phyloP scores from a whole-genome alignment of 2,113 vertebrate genomes.

The Ciconia maguari region DNA sequence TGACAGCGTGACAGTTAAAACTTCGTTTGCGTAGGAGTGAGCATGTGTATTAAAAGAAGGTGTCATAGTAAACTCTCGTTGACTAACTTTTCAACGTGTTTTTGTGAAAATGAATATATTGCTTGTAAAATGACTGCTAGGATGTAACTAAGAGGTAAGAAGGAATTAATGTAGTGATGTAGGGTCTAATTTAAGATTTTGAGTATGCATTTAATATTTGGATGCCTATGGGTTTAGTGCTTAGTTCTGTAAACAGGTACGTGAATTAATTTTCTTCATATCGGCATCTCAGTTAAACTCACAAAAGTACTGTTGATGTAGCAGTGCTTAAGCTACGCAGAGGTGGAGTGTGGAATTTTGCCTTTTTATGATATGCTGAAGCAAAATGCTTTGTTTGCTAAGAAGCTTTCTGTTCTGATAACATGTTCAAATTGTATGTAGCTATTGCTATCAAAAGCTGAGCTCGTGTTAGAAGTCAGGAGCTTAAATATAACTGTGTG shows the following conservation, averaged over 20 bases:
- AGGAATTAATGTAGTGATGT: not conserved
- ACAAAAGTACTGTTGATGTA: not conserved
- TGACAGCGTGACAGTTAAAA: slow-evolving; percentile 19
- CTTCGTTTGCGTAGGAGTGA: not conserved
- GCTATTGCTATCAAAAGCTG: not conserved
- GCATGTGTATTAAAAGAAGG: not conserved
- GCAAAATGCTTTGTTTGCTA: not conserved
- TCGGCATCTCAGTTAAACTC: not conserved
- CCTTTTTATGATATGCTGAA: not conserved
- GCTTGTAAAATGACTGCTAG: not conserved
- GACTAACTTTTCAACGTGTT: not conserved
- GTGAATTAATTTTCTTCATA: not conserved
- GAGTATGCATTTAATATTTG: not conserved
- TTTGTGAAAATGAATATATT: not conserved
- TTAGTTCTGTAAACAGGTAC: not conserved
- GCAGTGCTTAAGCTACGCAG: not conserved
- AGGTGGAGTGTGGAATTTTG: not conserved
- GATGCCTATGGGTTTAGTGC: not conserved
- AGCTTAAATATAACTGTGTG: not conserved
- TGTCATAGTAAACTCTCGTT: not conserved
- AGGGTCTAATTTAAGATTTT: not conserved
- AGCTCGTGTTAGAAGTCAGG: not conserved
- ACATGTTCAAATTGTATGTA: not conserved
- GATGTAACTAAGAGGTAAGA: not conserved
- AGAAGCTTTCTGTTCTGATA: not conserved